Base-by-base conservation (phyloP, 1,140 invertebrate genomes). In the Stegodyphus mimosarum region DNA sequence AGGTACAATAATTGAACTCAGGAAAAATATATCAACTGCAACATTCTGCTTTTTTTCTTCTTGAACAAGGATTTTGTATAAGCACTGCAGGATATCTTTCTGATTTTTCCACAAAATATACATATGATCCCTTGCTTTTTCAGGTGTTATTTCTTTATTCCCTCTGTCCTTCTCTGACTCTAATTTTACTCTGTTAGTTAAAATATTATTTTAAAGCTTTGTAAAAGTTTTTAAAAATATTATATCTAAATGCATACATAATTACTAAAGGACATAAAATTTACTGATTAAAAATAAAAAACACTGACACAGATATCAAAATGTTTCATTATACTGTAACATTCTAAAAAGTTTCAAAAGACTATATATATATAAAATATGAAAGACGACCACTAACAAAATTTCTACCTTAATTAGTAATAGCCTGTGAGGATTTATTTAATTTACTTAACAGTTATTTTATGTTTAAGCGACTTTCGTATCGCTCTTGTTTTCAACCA, bases 21-120 rank as follows among this genome's bases (percentile, higher is more conserved):
- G 92, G 88, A 98, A 99, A 89, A 99, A 97, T 72, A 95, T 89
- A 92, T 99, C 96, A 11, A 95, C 95, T 0, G 97, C 94, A 89
- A 93, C 91, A 87, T 93, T 89, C 0, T 88, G 87, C 0, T 86
- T 90, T 10, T 90, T 91, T 84, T 85, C 83, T 88, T 92, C 71
- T 18, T 33, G 6, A 9, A 1, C 7, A 6, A 99, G 90, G 76
- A 96, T 93, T 0, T 96, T 95, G 75, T 95, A 93, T 6, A 98
- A 90, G 6, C 93, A 89, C 87, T 91, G 91, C 0, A 99, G 89
- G 64, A 97, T 91, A 7, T 93, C 91, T 33, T 92, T 92, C 89
- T 99, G 96, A 18, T 92, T 92, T 89, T 99, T 95, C 93, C 95
- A 99, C 48, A 99, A 91, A 63, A 93, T 89, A 70, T 94, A 92